Evolutionary conservation across 2,888 invertebrate species (phyloP), one percentile per base, ranked within the genome.

Genomic region (Drosophila maculinotata): DNA sequence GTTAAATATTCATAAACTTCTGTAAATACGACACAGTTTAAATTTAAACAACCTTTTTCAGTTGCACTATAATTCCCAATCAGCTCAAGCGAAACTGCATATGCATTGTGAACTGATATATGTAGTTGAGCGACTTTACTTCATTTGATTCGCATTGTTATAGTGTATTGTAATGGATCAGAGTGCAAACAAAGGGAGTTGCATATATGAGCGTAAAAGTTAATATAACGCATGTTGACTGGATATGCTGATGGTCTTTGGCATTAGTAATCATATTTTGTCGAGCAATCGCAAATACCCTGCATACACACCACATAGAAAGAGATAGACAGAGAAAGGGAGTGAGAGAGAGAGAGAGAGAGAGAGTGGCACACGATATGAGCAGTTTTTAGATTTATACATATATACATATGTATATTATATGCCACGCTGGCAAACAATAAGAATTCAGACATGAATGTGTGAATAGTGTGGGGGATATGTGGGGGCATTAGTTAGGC

Each of bases 221-320:
- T 76, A 76, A 76, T 76, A 76, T 69, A 75, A 58, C 76, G 59
- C 76, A 75, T 62, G 62, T 63, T 69, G 76, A 45, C 56, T 69
- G 63, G 51, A 39, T 76, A 38, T 48, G 76, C 39, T 64, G 72
- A 39, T 45, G 71, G 73, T 66, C 77, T 60, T 65, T 69, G 85
- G 87, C 85, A 80, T 84, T 84, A 78, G 85, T 81, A 87, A 87
- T 84, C 81, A 87, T 87, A 84, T 84, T 87, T 87, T 77, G 78
- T 78, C 68, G 66, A 81, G 85, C 78, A 80, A 73, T 83, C 72
- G 76, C 72, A 72, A 69, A 86, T 86, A 74, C 63, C 64, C 58
- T 31, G 42, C 67, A 52, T 33, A 68, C 38, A 59, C 39, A n/a
- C n/a, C n/a, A n/a, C n/a, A n/a, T n/a, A 54, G 26, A 54, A 7